A percentile compares a stretch with the other conserved stretches of the same genome.
Evolutionary conservation across 2,797 vertebrate genomes (phyloP).

Genomic region (Pseudotriccus pelzelni): DNA sequence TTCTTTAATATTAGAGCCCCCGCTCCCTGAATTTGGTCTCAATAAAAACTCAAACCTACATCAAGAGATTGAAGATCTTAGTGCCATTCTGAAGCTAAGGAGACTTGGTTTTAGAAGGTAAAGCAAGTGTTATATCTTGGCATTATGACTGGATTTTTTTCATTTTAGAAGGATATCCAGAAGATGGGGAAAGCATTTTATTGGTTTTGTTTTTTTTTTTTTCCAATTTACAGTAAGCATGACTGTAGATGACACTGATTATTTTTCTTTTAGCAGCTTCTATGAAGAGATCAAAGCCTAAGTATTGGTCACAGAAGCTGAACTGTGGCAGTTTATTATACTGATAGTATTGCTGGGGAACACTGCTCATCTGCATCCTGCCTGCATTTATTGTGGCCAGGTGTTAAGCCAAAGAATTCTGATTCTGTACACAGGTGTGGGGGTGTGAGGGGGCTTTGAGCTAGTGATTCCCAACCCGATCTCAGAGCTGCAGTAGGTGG

Average conservation of each 20-base stretch:
- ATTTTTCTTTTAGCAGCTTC: background rate
- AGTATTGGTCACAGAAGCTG: background rate
- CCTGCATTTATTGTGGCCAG: background rate
- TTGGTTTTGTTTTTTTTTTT: no score
- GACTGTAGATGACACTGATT: background rate
- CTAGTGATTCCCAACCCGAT: background rate
- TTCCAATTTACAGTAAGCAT: accelerated
- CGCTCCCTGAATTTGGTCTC: background rate
- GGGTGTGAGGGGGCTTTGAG: background rate
- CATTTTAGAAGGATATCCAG: background rate
- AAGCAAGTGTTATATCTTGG: background rate
- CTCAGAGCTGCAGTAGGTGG: background rate
- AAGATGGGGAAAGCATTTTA: background rate
- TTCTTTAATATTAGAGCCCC: background rate
- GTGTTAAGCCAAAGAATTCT: background rate
- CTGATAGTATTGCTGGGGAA: background rate
- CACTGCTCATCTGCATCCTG: background rate
- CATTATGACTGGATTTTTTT: background rate
- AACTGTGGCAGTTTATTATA: background rate
- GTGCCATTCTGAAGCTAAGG: background rate
- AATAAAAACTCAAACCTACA: background rate
- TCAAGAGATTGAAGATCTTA: background rate
- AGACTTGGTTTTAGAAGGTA: background rate
- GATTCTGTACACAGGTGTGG: background rate
- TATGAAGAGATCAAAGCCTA: background rate